phyloP scores from a whole-genome alignment of 1,140 invertebrate species.

The Lepidurus couesii region DNA sequence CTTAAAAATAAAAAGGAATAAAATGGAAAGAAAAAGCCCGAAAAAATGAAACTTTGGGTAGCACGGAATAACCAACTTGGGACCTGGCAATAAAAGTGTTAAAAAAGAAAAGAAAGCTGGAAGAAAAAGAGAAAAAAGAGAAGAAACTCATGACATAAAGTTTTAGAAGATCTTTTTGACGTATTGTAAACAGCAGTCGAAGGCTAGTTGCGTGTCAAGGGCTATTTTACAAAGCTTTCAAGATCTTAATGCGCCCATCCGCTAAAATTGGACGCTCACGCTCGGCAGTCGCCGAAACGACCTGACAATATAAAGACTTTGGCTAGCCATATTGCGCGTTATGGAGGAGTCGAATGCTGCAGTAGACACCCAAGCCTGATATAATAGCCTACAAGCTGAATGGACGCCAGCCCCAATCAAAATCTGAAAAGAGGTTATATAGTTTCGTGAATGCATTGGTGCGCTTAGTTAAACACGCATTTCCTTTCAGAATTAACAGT shows the following conservation, averaged over 20 bases:
- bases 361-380: background rate
- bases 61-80: background rate
- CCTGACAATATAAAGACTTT: background rate
- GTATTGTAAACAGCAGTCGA: background rate
- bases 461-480: too few relatives aligned
- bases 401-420: background rate
- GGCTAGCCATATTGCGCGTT: constrained; percentile 7
- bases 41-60: background rate
- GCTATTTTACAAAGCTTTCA: background rate
- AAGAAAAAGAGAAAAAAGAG: background rate
- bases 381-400: constrained; percentile 1
- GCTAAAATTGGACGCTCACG: constrained; percentile 1
- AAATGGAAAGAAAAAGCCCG: background rate
- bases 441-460: too few relatives aligned
- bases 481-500: too few relatives aligned
- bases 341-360: background rate
- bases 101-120: background rate
- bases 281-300: constrained; percentile 7
- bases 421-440: too few relatives aligned
- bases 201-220: background rate
- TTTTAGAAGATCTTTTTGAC: background rate
- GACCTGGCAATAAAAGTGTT: background rate
- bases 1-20: background rate
- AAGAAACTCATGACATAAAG: too few relatives aligned
- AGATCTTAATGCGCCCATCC: constrained; percentile 1